A percentile compares a stretch with the other conserved stretches of the same genome.
These are phyloP conservation scores for Aldrovandia affinis DNA, from an alignment of 2,797 vertebrate species.

Conservation along the genomic window DNA sequence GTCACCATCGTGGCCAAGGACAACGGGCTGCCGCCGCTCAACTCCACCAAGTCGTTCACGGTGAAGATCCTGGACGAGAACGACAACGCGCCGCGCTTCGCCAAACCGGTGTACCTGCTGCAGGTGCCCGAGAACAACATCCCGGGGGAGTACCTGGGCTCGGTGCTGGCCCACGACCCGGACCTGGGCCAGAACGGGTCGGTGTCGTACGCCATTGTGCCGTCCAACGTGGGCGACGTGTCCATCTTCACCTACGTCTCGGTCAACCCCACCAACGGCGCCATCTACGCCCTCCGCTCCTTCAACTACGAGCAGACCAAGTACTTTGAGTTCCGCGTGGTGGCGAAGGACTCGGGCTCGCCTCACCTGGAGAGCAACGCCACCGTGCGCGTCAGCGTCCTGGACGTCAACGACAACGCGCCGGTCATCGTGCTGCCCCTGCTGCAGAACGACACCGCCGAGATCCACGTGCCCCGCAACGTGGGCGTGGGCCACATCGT, in stretches of 20 bases:
- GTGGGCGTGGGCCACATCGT: constrained; percentile 95
- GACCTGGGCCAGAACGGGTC: constrained; percentile 96
- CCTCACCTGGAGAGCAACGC: constrained; percentile 95
- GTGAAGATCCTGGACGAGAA: constrained; percentile 97
- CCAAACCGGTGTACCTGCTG: constrained; percentile 91
- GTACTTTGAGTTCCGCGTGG: constrained; percentile 95
- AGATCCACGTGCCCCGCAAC: constrained; percentile 94
- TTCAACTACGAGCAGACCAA: constrained; percentile 99
- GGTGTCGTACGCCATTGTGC: constrained; percentile 94
- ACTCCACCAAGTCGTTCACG: constrained; percentile 94
- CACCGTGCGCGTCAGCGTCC: constrained; percentile 89
- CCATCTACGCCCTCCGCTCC: constrained; percentile 94
- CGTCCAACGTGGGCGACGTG: constrained; percentile 93
- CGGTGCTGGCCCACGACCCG: constrained; percentile 93
- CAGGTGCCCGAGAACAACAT: constrained; percentile 98
- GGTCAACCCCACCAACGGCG: constrained; percentile 95
- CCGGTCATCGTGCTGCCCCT: constrained; percentile 92
- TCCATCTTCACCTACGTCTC: constrained; percentile 98
- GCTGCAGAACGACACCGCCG: constrained; percentile 93
- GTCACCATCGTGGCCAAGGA: constrained; percentile 97
- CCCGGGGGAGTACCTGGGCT: constrained; percentile 95
- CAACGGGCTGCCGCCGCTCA: constrained; percentile 89
- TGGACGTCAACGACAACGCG: constrained; percentile 96
- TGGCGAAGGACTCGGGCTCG: constrained; percentile 93
- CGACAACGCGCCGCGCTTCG: constrained; percentile 94